These are phyloP conservation scores for Ictalurus furcatus DNA, from an alignment of 2,113 vertebrate species.

Conservation along the genomic window DNA sequence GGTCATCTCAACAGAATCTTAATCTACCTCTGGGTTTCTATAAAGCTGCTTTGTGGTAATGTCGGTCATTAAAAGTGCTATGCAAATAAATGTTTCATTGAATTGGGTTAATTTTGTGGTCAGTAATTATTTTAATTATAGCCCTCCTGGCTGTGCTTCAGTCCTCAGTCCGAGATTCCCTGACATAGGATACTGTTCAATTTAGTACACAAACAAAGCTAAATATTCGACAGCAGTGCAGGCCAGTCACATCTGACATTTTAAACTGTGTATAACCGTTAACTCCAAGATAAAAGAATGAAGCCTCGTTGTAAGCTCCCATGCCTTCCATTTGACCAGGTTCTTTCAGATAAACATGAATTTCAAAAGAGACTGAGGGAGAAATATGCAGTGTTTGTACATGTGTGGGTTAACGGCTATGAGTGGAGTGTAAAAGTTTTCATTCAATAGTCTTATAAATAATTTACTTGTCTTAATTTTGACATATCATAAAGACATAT, in stretches of 20 bases:
- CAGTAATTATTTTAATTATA: background rate
- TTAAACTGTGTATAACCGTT: background rate
- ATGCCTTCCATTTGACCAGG: background rate
- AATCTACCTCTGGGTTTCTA: background rate
- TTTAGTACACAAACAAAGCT: background rate
- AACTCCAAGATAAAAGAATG: background rate
- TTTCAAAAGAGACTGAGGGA: background rate
- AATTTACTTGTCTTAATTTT: too few species aligned
- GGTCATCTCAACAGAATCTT: background rate
- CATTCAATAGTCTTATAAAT: background rate
- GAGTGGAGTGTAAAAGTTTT: background rate
- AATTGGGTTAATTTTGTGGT: background rate
- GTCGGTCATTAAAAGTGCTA: background rate
- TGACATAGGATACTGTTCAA: background rate
- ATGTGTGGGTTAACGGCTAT: background rate
- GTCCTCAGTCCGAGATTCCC: background rate
- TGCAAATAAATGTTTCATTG: background rate
- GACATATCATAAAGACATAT: background rate
- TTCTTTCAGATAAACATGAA: background rate
- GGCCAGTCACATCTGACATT: background rate
- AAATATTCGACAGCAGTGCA: background rate
- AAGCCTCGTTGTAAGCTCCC: background rate
- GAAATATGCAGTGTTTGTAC: background rate
- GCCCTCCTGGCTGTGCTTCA: background rate
- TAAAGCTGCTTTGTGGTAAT: background rate